phyloP scores from a whole-genome alignment of 2,113 vertebrate genomes.

The Telmatochromis brichardi region DNA sequence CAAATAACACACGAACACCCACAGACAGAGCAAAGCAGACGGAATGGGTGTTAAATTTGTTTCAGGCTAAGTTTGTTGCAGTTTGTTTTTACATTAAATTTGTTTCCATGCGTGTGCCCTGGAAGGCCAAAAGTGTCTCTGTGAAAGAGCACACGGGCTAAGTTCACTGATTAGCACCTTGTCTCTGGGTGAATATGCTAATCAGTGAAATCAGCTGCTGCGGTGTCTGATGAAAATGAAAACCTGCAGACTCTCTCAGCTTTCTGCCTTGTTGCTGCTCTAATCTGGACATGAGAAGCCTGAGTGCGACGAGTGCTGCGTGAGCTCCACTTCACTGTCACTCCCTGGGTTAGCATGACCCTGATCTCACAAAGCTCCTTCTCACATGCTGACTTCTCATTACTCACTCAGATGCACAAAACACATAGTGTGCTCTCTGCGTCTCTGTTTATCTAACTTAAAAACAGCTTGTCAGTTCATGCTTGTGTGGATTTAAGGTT shows the following conservation, averaged over 20 bases:
- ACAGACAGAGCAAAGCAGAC: neutral
- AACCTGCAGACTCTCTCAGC: neutral
- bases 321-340: neutral
- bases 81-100: neutral
- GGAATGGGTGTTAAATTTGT: neutral
- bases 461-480: neutral
- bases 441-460: neutral
- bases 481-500: neutral
- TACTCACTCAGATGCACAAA: neutral
- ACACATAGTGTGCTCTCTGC: neutral
- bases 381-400: conserved; percentile 9
- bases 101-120: neutral
- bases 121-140: neutral
- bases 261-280: neutral
- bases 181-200: neutral
- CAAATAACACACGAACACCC: neutral
- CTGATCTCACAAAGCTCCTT: conserved; percentile 4
- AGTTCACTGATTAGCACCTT: neutral
- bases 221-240: neutral
- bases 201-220: neutral
- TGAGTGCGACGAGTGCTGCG: neutral
- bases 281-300: neutral
- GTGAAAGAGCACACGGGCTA: neutral
- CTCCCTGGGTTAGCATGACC: conserved; percentile 25
- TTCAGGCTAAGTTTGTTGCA: neutral